Base-by-base conservation (phyloP, 2,797 vertebrate genomes). In the Falco novaeseelandiae region DNA sequence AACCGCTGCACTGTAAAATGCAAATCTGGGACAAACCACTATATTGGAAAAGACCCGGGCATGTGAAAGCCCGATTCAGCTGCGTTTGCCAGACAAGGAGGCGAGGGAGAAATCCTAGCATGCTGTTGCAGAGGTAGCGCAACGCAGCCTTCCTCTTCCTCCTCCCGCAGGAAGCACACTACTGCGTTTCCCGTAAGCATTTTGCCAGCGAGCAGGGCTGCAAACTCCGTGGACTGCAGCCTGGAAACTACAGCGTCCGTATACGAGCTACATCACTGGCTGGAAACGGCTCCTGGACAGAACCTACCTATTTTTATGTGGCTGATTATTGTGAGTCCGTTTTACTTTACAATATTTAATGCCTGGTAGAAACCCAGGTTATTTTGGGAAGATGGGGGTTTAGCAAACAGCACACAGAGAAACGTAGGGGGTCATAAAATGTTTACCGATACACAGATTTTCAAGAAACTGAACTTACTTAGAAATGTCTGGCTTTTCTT, bases 241-340 rank as follows among this genome's bases (percentile, higher is more conserved):
- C 99, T 2, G 99, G 99, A 26, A 99, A 99, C 97, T 99, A 99
- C 98, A 99, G 99, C 1, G 98, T 99, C 76, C 98, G 98, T 10
- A 95, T 99, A n/a, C 98, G 99, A 2, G 99, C 99, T 49, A 99
- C 99, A 3, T 99, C 99, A 1, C 93, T 99, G 98, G 99, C 99
- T 1, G 99, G 99, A 44, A 99, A 99, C 0, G 99, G 99, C 65
- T 99, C 99, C 3, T 99, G 99, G 98, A 99, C 99, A 0, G 99
- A 99, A 9, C 98, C 98, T 13, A 97, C 98, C 10, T 98, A 99
- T 76, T 99, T 99, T 94, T 99, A 98, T 6, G 98, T 99, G 97
- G 98, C 98, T 1, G 99, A 99, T 89, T 98, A 98, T 58, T 95
- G 99, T 99, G 98, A 99, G 99, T 96, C 67, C 38, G 0, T 26